phyloP scores from a whole-genome alignment of 2,888 invertebrate species.

The Agriopis marginaria region DNA sequence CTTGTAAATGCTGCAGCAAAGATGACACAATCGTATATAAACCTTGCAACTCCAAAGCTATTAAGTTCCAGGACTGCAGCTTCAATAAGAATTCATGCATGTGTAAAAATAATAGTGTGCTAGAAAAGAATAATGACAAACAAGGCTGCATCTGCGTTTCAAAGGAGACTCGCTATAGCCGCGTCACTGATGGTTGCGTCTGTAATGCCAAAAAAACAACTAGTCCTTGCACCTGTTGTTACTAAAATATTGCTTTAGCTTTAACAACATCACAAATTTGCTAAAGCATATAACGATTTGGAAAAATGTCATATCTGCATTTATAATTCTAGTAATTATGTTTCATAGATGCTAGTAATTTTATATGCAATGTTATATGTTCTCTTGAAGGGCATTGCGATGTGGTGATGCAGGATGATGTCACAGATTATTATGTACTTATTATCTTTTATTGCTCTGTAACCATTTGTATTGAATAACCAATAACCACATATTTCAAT shows the following conservation, averaged over 20 bases:
- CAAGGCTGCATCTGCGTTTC: not conserved
- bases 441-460: not conserved
- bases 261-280: no score
- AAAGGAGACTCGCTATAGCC: not conserved
- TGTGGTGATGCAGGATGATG: not conserved
- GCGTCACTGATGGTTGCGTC: slow-evolving; percentile 49
- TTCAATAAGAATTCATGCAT: not conserved
- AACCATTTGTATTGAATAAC: slow-evolving; percentile 20
- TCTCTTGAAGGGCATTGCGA: not conserved
- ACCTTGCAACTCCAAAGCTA: not conserved
- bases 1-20: not conserved
- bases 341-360: no score
- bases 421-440: not conserved
- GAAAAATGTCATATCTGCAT: no score
- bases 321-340: no score
- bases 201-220: slow-evolving; percentile 36
- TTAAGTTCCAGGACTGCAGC: not conserved
- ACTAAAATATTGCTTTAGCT: not conserved
- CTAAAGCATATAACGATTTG: no score
- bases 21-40: not conserved
- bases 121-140: not conserved
- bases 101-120: not conserved
- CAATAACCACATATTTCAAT: slow-evolving; percentile 14
- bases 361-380: not conserved
- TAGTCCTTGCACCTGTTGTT: not conserved